A percentile compares a stretch with the other conserved stretches of the same genome.
Conservation (phyloP, 2,888 invertebrate genomes). For the Ramazzottius varieornatus region DNA sequence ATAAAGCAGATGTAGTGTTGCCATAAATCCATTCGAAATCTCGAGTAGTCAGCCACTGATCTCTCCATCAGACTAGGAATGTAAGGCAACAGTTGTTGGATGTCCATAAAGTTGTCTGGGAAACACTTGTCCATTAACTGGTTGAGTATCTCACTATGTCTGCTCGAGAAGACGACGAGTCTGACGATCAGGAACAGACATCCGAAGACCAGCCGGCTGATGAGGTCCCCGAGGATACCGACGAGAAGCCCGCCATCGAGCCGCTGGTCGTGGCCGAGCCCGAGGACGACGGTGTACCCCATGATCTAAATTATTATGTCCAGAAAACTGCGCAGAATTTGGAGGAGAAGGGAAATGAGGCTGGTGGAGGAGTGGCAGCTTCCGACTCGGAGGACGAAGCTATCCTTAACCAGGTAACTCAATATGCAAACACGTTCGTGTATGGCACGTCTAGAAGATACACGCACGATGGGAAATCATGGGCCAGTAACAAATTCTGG, state of each 20-base stretch:
- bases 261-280: neutral
- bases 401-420: neutral
- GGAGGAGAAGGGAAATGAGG: neutral
- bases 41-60: too few species aligned
- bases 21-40: too few species aligned
- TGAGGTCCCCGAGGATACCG: neutral
- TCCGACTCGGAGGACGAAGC: neutral
- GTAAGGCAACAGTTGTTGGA: too few species aligned
- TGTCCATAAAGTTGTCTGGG: too few species aligned
- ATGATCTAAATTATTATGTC: neutral
- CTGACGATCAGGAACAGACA: too few species aligned
- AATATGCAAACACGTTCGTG: neutral
- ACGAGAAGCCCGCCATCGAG: neutral
- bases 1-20: too few species aligned
- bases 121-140: too few species aligned
- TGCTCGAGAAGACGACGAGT: too few species aligned
- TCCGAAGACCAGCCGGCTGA: neutral
- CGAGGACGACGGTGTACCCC: neutral
- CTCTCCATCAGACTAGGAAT: too few species aligned
- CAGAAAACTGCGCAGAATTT: neutral
- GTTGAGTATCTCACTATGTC: too few species aligned
- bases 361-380: neutral
- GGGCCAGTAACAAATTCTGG: too few species aligned
- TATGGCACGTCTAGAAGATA: neutral
- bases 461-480: too few species aligned